Conservation (phyloP, 2,797 vertebrate species). For the Esox masquinongy region DNA sequence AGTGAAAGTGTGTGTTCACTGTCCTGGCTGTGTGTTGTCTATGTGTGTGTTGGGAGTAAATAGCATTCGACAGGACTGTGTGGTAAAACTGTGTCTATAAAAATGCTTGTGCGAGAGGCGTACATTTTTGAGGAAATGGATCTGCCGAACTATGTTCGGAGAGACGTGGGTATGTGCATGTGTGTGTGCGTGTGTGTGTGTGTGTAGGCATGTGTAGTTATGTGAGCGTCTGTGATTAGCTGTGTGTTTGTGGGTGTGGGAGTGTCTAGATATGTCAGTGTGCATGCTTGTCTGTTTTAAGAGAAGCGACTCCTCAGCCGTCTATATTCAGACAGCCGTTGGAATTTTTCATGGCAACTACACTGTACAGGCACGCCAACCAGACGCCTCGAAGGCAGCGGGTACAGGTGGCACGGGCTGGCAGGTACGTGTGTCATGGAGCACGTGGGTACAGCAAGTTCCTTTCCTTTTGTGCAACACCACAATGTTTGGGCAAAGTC, state of each 20-base stretch:
- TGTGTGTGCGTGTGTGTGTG: background rate
- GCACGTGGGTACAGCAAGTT: background rate
- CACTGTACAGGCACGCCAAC: background rate
- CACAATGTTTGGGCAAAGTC: background rate
- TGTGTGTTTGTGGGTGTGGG: background rate
- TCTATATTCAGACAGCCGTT: background rate
- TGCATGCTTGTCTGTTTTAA: background rate
- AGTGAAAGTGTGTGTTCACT: background rate
- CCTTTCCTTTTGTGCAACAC: background rate
- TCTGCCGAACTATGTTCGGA: background rate
- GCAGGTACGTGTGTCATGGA: background rate
- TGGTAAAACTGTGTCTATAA: constrained; percentile 1
- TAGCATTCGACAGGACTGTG: background rate
- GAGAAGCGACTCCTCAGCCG: background rate
- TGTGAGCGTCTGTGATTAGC: background rate
- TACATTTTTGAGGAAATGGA: background rate
- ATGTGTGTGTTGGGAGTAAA: background rate
- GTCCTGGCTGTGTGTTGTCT: background rate
- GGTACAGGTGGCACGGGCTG: background rate
- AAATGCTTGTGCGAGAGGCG: background rate
- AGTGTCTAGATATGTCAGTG: background rate
- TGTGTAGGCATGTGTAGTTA: background rate
- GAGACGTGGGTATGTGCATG: background rate
- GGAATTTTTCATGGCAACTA: background rate
- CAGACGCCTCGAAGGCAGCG: background rate